phyloP scores from a whole-genome alignment of 1,140 invertebrate genomes.

The Orius insidiosus region DNA sequence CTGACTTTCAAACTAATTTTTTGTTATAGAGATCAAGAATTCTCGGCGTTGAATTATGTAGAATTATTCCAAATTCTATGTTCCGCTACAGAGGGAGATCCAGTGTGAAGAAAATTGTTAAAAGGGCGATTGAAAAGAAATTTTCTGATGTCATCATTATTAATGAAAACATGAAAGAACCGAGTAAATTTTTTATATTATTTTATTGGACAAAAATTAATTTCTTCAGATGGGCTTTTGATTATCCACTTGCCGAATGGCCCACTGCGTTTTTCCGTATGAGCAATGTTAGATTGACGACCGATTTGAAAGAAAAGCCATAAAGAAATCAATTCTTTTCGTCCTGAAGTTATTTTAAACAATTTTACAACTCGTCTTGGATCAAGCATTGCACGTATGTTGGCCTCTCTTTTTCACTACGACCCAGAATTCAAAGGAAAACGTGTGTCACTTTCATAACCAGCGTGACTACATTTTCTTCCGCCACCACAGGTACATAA shows the following conservation, averaged over 20 bases:
- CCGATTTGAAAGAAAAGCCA: slow-evolving; percentile 55
- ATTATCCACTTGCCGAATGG: slow-evolving; percentile 88
- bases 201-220: slow-evolving; percentile 4
- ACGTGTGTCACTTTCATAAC: slow-evolving; percentile 96
- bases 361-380: slow-evolving; percentile 93
- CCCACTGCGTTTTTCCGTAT: slow-evolving; percentile 63
- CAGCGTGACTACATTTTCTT: slow-evolving; percentile 99
- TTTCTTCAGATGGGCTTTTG: slow-evolving; percentile 56
- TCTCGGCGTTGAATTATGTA: slow-evolving; percentile 77
- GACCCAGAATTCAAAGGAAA: slow-evolving; percentile 86
- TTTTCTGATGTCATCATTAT: slow-evolving; percentile 85
- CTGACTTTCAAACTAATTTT: slow-evolving; percentile 12
- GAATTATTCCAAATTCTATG: slow-evolving; percentile 81
- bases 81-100: slow-evolving; percentile 61
- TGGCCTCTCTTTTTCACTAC: slow-evolving; percentile 94
- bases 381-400: slow-evolving; percentile 73
- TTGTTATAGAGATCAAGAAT: slow-evolving; percentile 61
- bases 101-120: slow-evolving; percentile 84
- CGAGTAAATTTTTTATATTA: slow-evolving; percentile 43
- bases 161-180: slow-evolving; percentile 82
- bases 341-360: slow-evolving; percentile 84
- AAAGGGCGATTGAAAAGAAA: slow-evolving; percentile 52
- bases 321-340: slow-evolving; percentile 62
- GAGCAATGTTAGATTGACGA: slow-evolving; percentile 60
- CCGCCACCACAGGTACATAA: slow-evolving; percentile 86